A percentile compares a stretch with the other conserved stretches of the same genome.
Conservation (phyloP, 2,888 invertebrate species). For the Volucella inflata region DNA sequence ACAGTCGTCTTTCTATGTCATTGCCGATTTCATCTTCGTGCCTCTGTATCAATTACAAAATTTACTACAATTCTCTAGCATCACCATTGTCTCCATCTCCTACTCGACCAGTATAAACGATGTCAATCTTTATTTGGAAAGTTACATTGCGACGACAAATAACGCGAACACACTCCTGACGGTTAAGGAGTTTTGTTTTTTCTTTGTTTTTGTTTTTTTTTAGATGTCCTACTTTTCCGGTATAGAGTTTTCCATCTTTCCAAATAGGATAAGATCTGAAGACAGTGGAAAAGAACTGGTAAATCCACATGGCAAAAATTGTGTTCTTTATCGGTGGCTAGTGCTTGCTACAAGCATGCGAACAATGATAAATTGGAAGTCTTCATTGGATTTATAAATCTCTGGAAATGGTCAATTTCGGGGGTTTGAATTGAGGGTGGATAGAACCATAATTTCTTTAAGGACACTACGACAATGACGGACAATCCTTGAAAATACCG, state of each 20-base stretch:
- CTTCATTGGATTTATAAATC: constrained; percentile 22
- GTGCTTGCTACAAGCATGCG: background rate
- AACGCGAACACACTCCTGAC: constrained; percentile 25
- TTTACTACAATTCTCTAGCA: background rate
- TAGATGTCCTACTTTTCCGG: background rate
- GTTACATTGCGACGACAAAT: constrained; percentile 25
- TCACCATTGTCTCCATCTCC: constrained; percentile 1
- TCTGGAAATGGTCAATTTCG: constrained; percentile 27
- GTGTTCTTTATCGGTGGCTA: constrained; percentile 2
- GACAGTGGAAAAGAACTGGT: background rate
- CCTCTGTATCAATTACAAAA: too few relatives aligned
- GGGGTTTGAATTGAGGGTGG: background rate
- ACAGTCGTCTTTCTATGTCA: constrained; percentile 27
- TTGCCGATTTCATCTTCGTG: background rate
- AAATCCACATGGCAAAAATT: constrained; percentile 28
- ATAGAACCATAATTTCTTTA: constrained; percentile 45
- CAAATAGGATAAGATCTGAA: background rate
- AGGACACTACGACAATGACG: background rate
- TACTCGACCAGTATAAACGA: constrained; percentile 59
- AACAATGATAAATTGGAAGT: constrained; percentile 17
- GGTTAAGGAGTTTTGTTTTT: constrained; percentile 27
- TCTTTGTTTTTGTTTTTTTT: background rate
- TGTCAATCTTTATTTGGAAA: constrained; percentile 80
- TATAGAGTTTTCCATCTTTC: constrained; percentile 26
- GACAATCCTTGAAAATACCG: constrained; percentile 10